Evolutionary conservation across 2,888 invertebrate genomes (phyloP), one percentile per base, ranked within the genome.

Genomic region (Thera obeliscata): DNA sequence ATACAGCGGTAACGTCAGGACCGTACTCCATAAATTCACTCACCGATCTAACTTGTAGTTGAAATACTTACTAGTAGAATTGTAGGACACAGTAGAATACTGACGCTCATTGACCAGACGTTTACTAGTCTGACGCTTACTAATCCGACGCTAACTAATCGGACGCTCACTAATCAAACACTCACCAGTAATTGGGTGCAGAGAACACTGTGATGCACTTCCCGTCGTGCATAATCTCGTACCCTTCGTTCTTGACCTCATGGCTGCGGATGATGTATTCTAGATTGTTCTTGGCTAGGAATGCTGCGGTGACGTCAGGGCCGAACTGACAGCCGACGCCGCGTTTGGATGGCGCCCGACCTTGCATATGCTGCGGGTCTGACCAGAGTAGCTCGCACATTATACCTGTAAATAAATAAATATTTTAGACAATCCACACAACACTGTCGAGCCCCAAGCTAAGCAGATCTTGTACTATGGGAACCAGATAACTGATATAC

Each of bases 361-460:
- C 99, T 63, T 87, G 84, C 91, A 97, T 96, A 7, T 97, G 97
- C 84, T 99, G 99, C 0, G 99, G 99, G 92, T 99, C 99, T 0
- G 99, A 99, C 99, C 99, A 99, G 22, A 99, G 94, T 63, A 99
- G 93, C 87, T 99, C 99, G 87, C 99, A 99, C 99, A 99, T 99
- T 73, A 97, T 95, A 70, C 96, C 96, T 95, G 86, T 0, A 54
- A 73, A 22, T 22, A 22, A 22, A 22, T 22, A 22, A 22, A 22
- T 22, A 22, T 22, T 22, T 22, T 22, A 22, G 22, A 22, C n/a
- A n/a, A n/a, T 22, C 22, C 22, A 22, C 22, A 22, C 22, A 22
- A 22, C 22, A 22, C 22, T 22, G 22, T 22, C 22, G 0, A 22
- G 22, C 22, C 22, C 22, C 22, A 22, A 22, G 22, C 22, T 22